Base-by-base conservation (phyloP, 2,888 invertebrate species). In the Andrena bicolor region DNA sequence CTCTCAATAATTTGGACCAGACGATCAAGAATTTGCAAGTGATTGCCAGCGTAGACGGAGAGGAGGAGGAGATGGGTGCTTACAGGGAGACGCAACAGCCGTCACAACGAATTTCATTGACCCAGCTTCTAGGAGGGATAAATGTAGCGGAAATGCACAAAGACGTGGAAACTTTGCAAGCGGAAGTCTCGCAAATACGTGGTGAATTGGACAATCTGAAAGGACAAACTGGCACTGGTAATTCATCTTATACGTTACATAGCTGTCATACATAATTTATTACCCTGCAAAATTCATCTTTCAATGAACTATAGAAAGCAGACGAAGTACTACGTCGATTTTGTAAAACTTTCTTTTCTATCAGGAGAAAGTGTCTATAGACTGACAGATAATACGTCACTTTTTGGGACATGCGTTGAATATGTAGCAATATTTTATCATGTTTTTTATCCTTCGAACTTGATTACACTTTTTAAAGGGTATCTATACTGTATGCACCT, bases 91-190 rank as follows among this genome's bases (percentile, higher is more conserved):
- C 48, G 8, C 49, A 48, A 2, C 13, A 4, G 8, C 26, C 16
- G n/a, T 2, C 64, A 0, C 23, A n/a, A 6, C 68, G 83, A 28
- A 28, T 82, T 30, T 82, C 83, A 0, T 64, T 82, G 32, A 72
- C 23, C 58, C 61, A 83, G 28, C 60, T 84, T 20, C 23, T 76
- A 75, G 88, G 80, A 0, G 82, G 78, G 6, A 70, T 79, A n/a
- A 83, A 89, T 74, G 28, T 90, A n/a, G 56, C 61, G 53, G 81
- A 88, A 56, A 75, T 91, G 63, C 84, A 85, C 0, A 56, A 49
- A 13, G 85, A 88, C 13, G 70, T 91, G 1, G 41, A 10, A 2
- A 28, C 49, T 2, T 77, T 91, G 32, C 86, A 87, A 58, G 72
- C 13, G 10, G 86, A 90, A 6, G 83, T 91, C 68, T 10, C 30